Percentiles rank a stretch among this genome's conserved stretches.
Conservation (phyloP, 2,113 vertebrate species). For the Morphnarchus princeps region DNA sequence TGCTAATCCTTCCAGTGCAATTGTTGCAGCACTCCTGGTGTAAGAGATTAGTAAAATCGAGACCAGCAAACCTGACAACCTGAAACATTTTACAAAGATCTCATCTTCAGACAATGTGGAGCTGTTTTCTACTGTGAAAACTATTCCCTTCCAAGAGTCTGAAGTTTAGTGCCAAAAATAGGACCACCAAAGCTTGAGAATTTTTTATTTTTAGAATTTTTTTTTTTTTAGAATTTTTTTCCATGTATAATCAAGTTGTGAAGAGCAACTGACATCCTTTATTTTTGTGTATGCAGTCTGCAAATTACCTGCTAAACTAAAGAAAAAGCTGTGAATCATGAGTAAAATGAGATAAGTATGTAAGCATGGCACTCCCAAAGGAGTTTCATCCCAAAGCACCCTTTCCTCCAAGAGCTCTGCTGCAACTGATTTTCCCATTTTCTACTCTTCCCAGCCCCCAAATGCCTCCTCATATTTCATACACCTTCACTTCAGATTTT, state of each 20-base stretch:
- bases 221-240: neutral
- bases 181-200: neutral
- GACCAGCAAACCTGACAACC: neutral
- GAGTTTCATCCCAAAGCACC: neutral
- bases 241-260: neutral
- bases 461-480: neutral
- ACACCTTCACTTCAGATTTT: neutral
- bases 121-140: neutral
- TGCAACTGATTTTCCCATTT: neutral
- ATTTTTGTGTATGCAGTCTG: neutral
- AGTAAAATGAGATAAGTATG: neutral
- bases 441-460: neutral
- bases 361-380: neutral
- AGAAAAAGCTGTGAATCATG: neutral
- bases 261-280: neutral
- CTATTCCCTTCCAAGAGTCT: neutral
- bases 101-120: neutral
- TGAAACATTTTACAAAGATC: neutral
- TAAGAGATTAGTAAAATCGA: neutral
- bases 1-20: constrained; percentile 1
- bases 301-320: neutral
- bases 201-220: neutral
- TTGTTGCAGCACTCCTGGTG: neutral
- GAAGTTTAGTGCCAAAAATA: neutral
- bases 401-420: neutral